phyloP scores from a whole-genome alignment of 2,797 vertebrate species.

The Poeciliopsis turneri region DNA sequence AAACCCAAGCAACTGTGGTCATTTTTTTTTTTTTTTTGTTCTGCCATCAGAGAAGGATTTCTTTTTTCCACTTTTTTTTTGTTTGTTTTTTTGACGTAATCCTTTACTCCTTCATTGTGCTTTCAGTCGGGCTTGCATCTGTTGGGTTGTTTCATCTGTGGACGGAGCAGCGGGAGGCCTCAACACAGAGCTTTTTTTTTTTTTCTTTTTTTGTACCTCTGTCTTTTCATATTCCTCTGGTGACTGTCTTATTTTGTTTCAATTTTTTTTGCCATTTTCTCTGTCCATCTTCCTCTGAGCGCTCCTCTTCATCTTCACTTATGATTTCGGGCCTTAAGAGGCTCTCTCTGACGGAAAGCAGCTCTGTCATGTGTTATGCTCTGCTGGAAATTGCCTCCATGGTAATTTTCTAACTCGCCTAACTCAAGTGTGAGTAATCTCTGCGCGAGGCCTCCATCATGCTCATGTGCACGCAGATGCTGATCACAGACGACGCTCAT shows the following conservation, averaged over 20 bases:
- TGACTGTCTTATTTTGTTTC: not conserved
- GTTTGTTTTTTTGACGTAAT: not conserved
- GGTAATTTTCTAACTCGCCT: conserved; percentile 4
- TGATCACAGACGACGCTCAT: not conserved
- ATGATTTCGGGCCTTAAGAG: not conserved
- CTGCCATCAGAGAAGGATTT: not conserved
- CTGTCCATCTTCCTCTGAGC: not conserved
- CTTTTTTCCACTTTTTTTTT: too few relatives aligned
- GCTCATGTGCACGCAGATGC: not conserved
- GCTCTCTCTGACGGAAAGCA: not conserved
- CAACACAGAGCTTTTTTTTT: conserved; percentile 1
- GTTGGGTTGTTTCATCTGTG: not conserved
- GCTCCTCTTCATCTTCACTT: not conserved
- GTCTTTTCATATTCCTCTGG: not conserved
- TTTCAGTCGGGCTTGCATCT: not conserved
- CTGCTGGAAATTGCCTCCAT: conserved; percentile 7
- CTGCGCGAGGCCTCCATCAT: not conserved
- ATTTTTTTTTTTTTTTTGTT: not conserved
- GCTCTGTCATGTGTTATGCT: not conserved
- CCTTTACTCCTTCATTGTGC: not conserved
- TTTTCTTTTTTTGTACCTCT: not conserved
- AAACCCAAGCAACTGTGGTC: not conserved
- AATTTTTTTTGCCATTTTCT: not conserved
- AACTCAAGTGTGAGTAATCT: not conserved
- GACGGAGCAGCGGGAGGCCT: not conserved